Evolutionary conservation across 2,888 invertebrate species (phyloP).

Genomic region (Aleiodes leptofemur): DNA sequence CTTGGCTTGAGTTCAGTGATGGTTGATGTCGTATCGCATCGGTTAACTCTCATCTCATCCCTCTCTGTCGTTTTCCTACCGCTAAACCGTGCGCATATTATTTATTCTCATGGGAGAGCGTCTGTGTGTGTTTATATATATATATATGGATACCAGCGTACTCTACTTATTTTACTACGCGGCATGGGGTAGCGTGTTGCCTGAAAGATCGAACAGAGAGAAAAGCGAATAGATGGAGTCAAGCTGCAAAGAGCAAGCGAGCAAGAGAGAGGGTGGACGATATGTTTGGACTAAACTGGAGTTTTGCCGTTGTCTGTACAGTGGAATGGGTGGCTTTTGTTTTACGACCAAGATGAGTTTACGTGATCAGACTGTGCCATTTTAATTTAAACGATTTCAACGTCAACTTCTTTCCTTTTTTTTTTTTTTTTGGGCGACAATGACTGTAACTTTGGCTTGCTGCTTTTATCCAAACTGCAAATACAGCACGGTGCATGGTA

Average conservation of each 20-base stretch:
- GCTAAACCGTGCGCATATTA: slow-evolving; percentile 25
- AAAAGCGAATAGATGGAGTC: background rate
- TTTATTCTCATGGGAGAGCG: slow-evolving; percentile 14
- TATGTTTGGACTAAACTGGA: slow-evolving; percentile 32
- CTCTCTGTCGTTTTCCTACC: slow-evolving; percentile 8
- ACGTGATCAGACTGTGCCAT: slow-evolving; percentile 67
- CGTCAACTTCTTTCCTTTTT: background rate
- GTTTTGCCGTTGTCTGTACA: background rate
- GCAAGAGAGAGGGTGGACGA: background rate
- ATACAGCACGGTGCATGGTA: no score
- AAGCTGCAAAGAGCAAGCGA: no score
- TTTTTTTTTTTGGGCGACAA: slow-evolving; percentile 1
- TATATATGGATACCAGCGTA: background rate
- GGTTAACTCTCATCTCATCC: slow-evolving; percentile 3
- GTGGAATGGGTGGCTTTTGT: slow-evolving; percentile 55
- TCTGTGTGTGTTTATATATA: background rate
- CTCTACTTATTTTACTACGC: background rate
- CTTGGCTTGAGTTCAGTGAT: slow-evolving; percentile 33
- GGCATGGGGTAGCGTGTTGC: slow-evolving; percentile 1
- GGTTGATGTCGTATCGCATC: slow-evolving; percentile 29
- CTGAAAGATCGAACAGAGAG: slow-evolving; percentile 16
- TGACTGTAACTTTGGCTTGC: background rate
- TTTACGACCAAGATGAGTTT: slow-evolving; percentile 67
- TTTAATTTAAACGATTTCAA: background rate
- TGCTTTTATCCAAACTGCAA: background rate